Base-by-base conservation (phyloP, 2,113 vertebrate genomes). In the Mellivora capensis region DNA sequence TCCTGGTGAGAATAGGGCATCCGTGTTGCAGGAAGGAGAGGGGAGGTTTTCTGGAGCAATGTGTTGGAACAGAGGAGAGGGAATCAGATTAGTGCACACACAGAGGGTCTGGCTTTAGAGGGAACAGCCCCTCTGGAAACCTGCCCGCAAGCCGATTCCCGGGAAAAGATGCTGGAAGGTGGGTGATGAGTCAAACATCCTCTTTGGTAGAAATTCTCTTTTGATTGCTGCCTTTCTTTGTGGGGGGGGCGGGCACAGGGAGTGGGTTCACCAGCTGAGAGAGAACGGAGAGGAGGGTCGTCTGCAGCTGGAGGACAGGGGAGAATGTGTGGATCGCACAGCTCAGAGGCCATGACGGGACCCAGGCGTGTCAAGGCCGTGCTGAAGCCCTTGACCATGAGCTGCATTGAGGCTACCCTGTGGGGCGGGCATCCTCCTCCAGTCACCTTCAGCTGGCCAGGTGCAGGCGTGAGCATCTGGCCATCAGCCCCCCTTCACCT, bases 141-240 rank as follows among this genome's bases (percentile, higher is more conserved):
- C 20, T 0, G 4, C 80, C 49, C 7, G 4, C 1, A 2, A 64
- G 44, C 59, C 0, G 42, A 47, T 34, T 31, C 7, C 59, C 0
- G 2, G 37, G 47, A 57, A 13, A 47, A 42, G 49, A 69, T 18
- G n/a, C 47, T 3, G 27, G 62, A 4, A 57, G 77, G 77, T 13
- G 77, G 90, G 49, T 7, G 8, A 12, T 71, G 47, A 42, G 62
- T 57, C 18, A 7, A 27, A 18, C 3, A 8, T 7, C 47, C 13
- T 29, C 61, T 12, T 62, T 11, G 20, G 34, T 5, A 27, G 27
- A 31, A 39, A 31, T 54, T 81, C 62, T 20, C n/a, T 81, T 15
- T 21, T 14, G 76, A 39, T 6, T 31, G 1, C n/a, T 52, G 25
- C 17, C 47, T 23, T 61, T 77, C 29, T 62, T 31, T 25, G n/a